Evolutionary conservation across 1,140 invertebrate species (phyloP).

Genomic region (Drosophila dunni): DNA sequence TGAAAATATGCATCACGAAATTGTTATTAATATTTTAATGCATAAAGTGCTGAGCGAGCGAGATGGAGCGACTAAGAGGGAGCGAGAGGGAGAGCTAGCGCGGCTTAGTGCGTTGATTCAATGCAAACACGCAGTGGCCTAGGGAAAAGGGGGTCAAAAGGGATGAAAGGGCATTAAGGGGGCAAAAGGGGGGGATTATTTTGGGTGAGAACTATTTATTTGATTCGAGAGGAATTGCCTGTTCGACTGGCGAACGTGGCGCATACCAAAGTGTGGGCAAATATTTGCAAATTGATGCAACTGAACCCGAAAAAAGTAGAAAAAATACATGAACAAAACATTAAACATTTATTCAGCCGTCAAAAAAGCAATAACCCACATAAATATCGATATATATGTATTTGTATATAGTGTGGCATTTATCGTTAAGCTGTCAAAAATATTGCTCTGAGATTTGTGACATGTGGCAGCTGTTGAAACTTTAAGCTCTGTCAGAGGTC

Average conservation of each 20-base stretch:
- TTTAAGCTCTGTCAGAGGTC: conserved; percentile 17
- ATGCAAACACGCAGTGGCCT: conserved; percentile 39
- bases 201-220: not conserved
- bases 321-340: conserved; percentile 20
- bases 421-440: conserved; percentile 35
- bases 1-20: conserved; percentile 73
- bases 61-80: not conserved
- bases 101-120: conserved; percentile 55
- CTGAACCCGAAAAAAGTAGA: conserved; percentile 27
- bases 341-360: conserved; percentile 60
- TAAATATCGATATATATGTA: conserved; percentile 1
- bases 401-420: not conserved
- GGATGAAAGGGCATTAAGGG: not conserved
- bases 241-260: conserved; percentile 22
- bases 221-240: conserved; percentile 35
- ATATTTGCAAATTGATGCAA: conserved; percentile 65
- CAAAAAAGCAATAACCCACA: conserved; percentile 21
- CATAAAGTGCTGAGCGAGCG: conserved; percentile 50
- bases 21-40: conserved; percentile 79
- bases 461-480: conserved; percentile 22
- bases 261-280: conserved; percentile 57
- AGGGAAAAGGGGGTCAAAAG: not conserved
- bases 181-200: too few relatives aligned
- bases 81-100: conserved; percentile 2
- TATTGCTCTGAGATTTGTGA: conserved; percentile 38